These are phyloP conservation scores for Chrysotoxum bicinctum DNA, from an alignment of 2,888 invertebrate species.

Conservation along the genomic window DNA sequence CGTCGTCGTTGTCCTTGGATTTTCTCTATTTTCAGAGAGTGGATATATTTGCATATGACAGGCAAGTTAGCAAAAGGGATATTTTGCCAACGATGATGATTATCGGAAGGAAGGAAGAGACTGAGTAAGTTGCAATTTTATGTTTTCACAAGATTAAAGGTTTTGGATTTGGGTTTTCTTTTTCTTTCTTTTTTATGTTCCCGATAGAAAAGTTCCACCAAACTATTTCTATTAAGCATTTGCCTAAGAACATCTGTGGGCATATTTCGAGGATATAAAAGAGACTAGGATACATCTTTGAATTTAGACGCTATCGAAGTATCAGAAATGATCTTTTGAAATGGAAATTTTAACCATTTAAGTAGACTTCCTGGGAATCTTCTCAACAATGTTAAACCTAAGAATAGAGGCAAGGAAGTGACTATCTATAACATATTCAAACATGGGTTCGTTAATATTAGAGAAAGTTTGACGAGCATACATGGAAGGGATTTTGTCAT, in stretches of 20 bases:
- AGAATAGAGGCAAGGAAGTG: neutral
- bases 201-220: conserved; percentile 50
- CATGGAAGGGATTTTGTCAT: neutral
- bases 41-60: conserved; percentile 62
- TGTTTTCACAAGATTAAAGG: conserved; percentile 50
- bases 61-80: conserved; percentile 32
- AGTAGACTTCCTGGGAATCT: neutral
- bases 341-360: conserved; percentile 49
- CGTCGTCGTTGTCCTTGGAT: conserved; percentile 52
- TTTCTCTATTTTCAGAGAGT: conserved; percentile 30
- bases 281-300: neutral
- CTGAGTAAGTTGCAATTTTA: conserved; percentile 59
- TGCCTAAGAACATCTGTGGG: neutral
- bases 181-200: conserved; percentile 13
- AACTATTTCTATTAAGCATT: conserved; percentile 56
- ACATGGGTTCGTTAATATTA: conserved; percentile 8
- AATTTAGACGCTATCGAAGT: neutral
- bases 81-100: conserved; percentile 38
- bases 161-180: conserved; percentile 1
- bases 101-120: conserved; percentile 46
- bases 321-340: conserved; percentile 31
- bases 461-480: neutral
- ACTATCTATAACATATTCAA: conserved; percentile 37
- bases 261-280: neutral
- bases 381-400: conserved; percentile 2